A percentile compares a stretch with the other conserved stretches of the same genome.
phyloP scores from a whole-genome alignment of 2,888 invertebrate species.

The Caenorhabditis uteleia region DNA sequence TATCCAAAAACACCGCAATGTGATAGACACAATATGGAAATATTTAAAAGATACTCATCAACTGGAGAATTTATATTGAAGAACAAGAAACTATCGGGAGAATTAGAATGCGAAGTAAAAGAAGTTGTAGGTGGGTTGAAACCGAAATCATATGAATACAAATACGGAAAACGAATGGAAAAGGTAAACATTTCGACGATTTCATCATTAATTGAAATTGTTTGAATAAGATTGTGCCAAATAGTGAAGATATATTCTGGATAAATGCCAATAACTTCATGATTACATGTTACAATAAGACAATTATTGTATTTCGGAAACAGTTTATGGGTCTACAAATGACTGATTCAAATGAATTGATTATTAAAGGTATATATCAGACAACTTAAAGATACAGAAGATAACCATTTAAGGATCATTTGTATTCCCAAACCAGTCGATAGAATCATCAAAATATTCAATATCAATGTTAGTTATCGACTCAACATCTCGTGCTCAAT shows the following conservation, averaged over 20 bases:
- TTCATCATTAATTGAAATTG: no score
- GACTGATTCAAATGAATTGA: conserved; percentile 5
- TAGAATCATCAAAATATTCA: conserved; percentile 2
- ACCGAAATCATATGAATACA: conserved; percentile 17
- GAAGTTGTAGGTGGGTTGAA: conserved; percentile 34
- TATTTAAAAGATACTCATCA: conserved; percentile 29
- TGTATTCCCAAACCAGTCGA: not conserved
- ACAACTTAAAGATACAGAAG: no score
- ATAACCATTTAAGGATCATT: not conserved
- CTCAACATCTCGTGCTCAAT: conserved; percentile 42
- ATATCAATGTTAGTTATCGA: conserved; percentile 34
- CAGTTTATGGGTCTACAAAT: conserved; percentile 45
- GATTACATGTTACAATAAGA: conserved; percentile 27
- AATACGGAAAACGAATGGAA: no score
- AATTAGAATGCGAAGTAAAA: conserved; percentile 23
- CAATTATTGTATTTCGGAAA: conserved; percentile 26
- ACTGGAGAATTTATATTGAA: conserved; percentile 29
- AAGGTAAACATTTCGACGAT: no score
- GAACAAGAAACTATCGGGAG: conserved; percentile 1
- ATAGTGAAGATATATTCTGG: conserved; percentile 21
- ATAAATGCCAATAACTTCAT: conserved; percentile 46
- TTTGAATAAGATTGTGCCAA: conserved; percentile 22
- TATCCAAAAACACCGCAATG: conserved; percentile 14
- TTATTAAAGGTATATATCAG: conserved; percentile 22
- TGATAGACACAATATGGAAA: conserved; percentile 20